phyloP scores from a whole-genome alignment of 2,888 invertebrate genomes.

The Tenthredo notha region DNA sequence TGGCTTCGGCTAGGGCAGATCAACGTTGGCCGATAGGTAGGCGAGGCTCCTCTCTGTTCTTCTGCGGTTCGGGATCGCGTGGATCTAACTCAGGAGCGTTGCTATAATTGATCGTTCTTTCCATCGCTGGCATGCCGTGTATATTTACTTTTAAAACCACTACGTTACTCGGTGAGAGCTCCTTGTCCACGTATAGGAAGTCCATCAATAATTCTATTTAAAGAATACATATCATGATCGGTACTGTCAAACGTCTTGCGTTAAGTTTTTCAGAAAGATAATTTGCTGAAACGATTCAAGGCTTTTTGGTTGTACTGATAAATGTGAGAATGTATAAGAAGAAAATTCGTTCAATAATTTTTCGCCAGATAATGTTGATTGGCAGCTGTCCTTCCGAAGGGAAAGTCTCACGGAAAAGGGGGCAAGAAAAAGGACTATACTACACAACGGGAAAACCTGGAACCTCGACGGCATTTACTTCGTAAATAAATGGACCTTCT shows the following conservation, averaged over 20 bases:
- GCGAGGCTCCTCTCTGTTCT: slow-evolving; percentile 33
- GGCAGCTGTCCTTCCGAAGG: slow-evolving; percentile 33
- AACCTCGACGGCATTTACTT: slow-evolving; percentile 44
- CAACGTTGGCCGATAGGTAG: slow-evolving; percentile 37
- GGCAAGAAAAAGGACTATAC: slow-evolving; percentile 12
- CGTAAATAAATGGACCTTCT: slow-evolving; percentile 47
- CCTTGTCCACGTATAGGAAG: not conserved
- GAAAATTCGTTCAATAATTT: not conserved
- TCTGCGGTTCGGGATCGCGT: slow-evolving; percentile 38
- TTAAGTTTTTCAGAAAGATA: not conserved
- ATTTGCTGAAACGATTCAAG: not conserved
- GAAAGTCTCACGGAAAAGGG: slow-evolving; percentile 22
- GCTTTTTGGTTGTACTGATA: not conserved
- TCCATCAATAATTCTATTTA: not conserved
- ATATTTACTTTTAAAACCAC: slow-evolving; percentile 38
- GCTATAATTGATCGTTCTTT: slow-evolving; percentile 49
- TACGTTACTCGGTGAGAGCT: not conserved
- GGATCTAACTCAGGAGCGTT: slow-evolving; percentile 50
- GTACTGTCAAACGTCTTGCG: slow-evolving; percentile 15
- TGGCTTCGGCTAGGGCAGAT: slow-evolving; percentile 44
- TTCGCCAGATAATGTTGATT: slow-evolving; percentile 17
- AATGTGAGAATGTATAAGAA: not conserved
- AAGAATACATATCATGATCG: slow-evolving; percentile 21
- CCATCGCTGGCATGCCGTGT: slow-evolving; percentile 38
- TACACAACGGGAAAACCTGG: slow-evolving; percentile 14